Percentiles rank a stretch among this genome's conserved stretches.
Evolutionary conservation across 2,888 invertebrate species (phyloP).

Genomic region (Rugalucina vietnamica): DNA sequence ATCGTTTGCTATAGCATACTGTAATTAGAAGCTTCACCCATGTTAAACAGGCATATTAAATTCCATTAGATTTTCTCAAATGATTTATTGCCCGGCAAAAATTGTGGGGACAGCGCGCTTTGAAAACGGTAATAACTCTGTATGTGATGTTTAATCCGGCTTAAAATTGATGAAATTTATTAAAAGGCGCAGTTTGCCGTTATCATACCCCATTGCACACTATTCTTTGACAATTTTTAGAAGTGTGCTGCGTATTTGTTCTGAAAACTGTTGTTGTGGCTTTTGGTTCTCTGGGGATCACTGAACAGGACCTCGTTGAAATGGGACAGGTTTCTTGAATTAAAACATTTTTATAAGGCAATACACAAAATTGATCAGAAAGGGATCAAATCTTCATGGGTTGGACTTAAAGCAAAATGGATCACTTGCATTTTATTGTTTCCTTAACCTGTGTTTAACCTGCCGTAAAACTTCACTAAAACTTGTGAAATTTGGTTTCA

Average conservation of each 20-base stretch:
- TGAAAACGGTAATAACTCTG: not conserved
- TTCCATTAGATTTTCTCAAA: not conserved
- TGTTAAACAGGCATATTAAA: not conserved
- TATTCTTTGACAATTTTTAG: not conserved
- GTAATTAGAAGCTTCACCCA: not conserved
- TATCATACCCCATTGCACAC: not conserved
- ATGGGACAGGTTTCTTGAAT: no score
- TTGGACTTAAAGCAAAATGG: no score
- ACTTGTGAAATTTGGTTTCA: no score
- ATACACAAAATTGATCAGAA: no score
- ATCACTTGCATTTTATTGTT: no score
- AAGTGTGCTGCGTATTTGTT: not conserved
- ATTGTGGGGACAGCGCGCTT: not conserved
- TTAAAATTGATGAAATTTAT: not conserved
- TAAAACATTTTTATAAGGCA: no score
- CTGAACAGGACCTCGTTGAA: no score
- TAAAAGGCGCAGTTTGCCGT: not conserved
- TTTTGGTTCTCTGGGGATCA: not conserved
- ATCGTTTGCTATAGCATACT: not conserved
- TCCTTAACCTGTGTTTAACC: no score
- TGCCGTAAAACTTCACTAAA: no score
- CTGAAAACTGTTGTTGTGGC: not conserved
- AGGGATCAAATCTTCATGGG: no score
- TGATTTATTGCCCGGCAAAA: not conserved
- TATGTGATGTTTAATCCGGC: not conserved